Evolutionary conservation across 2,113 vertebrate species (phyloP).

Genomic region (Oryzias melastigma): DNA sequence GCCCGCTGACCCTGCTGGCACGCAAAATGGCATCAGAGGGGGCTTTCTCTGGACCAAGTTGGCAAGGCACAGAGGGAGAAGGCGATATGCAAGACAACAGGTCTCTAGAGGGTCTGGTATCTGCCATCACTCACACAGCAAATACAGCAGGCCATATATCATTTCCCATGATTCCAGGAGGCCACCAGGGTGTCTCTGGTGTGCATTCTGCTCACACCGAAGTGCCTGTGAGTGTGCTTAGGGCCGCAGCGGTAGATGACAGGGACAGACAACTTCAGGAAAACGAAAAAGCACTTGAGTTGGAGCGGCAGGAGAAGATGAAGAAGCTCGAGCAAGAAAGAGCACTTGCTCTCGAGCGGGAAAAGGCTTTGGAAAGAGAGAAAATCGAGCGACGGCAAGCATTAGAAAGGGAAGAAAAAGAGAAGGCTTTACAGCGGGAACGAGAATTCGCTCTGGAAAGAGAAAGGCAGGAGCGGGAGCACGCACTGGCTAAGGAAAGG

Average conservation of each 20-base stretch:
- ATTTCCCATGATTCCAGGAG: conserved; percentile 56
- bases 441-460: conserved; percentile 51
- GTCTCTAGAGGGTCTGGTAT: conserved; percentile 52
- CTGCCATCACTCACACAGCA: conserved; percentile 67
- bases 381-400: conserved; percentile 54
- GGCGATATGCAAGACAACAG: conserved; percentile 58
- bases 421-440: conserved; percentile 54
- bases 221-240: conserved; percentile 63
- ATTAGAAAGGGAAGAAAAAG: conserved; percentile 59
- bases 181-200: conserved; percentile 51
- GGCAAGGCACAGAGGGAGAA: conserved; percentile 54
- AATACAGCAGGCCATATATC: conserved; percentile 54
- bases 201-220: conserved; percentile 52
- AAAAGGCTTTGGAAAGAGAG: conserved; percentile 57
- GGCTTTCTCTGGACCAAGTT: conserved; percentile 69
- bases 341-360: conserved; percentile 45
- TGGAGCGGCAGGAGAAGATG: conserved; percentile 56
- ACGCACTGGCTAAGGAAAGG: conserved; percentile 50
- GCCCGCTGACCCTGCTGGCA: conserved; percentile 75
- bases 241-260: conserved; percentile 49
- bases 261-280: conserved; percentile 52
- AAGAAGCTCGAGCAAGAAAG: conserved; percentile 50
- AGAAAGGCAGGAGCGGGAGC: conserved; percentile 54
- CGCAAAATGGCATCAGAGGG: conserved; percentile 79
- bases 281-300: conserved; percentile 47